phyloP scores from a whole-genome alignment of 1,140 invertebrate species.

The Drosophila pectinifera region DNA sequence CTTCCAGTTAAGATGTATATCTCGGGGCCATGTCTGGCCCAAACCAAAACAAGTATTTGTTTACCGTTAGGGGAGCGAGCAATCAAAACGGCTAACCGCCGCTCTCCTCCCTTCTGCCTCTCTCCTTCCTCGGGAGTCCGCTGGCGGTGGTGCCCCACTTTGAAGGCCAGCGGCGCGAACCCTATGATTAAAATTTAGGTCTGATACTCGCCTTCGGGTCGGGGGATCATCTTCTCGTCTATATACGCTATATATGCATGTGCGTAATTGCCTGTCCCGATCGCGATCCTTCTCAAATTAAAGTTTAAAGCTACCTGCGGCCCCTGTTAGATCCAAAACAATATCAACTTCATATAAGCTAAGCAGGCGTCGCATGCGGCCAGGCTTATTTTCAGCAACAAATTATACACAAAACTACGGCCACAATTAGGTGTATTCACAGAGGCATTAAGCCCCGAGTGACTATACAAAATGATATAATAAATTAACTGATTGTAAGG shows the following conservation, averaged over 20 bases:
- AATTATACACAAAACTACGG: slow-evolving; percentile 13
- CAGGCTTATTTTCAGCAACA: slow-evolving; percentile 7
- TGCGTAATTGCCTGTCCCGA: slow-evolving; percentile 61
- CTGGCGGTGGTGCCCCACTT: slow-evolving; percentile 54
- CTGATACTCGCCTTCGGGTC: no score
- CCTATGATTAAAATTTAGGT: slow-evolving; percentile 79
- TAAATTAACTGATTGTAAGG: slow-evolving; percentile 1
- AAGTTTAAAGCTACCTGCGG: slow-evolving; percentile 39
- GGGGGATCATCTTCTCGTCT: slow-evolving; percentile 19
- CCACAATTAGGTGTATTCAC: neutral
- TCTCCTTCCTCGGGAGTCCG: neutral
- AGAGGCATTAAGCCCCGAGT: neutral
- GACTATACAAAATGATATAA: neutral
- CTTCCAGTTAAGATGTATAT: slow-evolving; percentile 53
- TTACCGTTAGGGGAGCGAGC: slow-evolving; percentile 69
- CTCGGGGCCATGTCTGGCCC: slow-evolving; percentile 51
- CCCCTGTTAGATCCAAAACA: slow-evolving; percentile 39
- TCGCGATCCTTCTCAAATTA: slow-evolving; percentile 64
- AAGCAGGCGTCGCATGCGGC: neutral
- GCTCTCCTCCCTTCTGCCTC: slow-evolving; percentile 3
- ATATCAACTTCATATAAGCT: slow-evolving; percentile 13
- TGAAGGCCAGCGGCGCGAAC: slow-evolving; percentile 66
- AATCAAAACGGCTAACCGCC: slow-evolving; percentile 63
- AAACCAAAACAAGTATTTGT: slow-evolving; percentile 41
- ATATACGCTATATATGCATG: slow-evolving; percentile 49